Evolutionary conservation across 2,888 invertebrate genomes (phyloP), one percentile per base, ranked within the genome.

Genomic region (Acleris literana): DNA sequence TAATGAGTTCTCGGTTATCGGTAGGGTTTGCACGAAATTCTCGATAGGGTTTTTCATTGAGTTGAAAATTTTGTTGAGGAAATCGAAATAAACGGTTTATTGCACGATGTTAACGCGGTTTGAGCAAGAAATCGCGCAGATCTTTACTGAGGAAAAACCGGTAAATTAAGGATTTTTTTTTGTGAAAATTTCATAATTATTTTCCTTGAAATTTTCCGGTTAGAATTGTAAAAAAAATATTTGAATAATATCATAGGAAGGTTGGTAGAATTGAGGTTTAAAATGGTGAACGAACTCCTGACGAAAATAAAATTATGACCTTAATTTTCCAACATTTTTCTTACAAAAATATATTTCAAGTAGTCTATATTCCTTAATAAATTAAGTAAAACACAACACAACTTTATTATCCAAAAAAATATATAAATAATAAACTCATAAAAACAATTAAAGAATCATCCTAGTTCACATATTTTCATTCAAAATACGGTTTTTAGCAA

Each of bases 1-100:
- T 91, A 90, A 90, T 90, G 13, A 11, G 39, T 4, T 33, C 0
- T 11, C 33, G 33, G 9, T 33, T 11, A 9, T 0, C 25, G 25
- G 39, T 9, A 39, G 39, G 39, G 39, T 39, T 39, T 39, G 39
- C 13, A 13, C 13, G 13, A 39, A 13, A 13, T 39, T 91, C 85
- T 81, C 71, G 43, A n/a, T 44, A 20, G 29, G 33, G 44, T n/a
- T 17, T 55, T 9, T 29, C n/a, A 39, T 13, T 5, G 51, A 9
- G 18, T 54, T 0, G 22, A 0, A 6, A 25, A 44, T 44, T 56
- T 44, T n/a, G 46, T 5, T 17, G 2, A 17, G n/a, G 16, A 17
- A n/a, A 6, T 46, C 2, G 44, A 7, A 25, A 25, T 25, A 25
- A 5, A 13, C 2, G 44, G n/a, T 44, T 44, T 13, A n/a, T n/a